Evolutionary conservation across 2,113 vertebrate species (phyloP), one percentile per base, ranked within the genome.

Genomic region (Thamnophis sirtalis): DNA sequence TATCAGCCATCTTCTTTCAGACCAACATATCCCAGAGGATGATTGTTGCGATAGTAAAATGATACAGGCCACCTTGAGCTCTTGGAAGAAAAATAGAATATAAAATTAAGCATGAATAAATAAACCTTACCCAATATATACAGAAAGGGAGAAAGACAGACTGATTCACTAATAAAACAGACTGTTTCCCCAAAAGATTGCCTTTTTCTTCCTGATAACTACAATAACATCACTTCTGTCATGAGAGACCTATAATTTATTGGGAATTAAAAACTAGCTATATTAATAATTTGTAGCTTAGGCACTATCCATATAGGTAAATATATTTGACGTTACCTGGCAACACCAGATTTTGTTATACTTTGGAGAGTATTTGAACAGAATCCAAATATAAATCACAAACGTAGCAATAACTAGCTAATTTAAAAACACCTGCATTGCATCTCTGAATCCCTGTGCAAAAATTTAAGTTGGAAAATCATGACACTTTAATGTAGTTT

Each of bases 401-500:
- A 86, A 38, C 0, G 0, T 43, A 93, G 80, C 5, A 91, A 51
- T 63, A 92, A 28, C 43, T 84, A 91, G 33, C 68, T 93, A 87
- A 89, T 50, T 49, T 55, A 93, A 94, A 0, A 91, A 92, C 85
- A 60, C 93, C 93, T 93, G 94, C 2, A 0, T 13, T 89, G 38
- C 22, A 13, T 90, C 95, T 89, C 87, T 94, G 0, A 0, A 56
- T 84, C 92, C 93, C 73, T 87, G 38, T 94, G 91, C 91, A 88
- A 0, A 43, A 93, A 93, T 87, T 90, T 94, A 90, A 95, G 73
- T 73, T 88, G 24, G 90, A 93, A 95, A 96, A 94, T 90, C 92
- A 58, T 1, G 91, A 94, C 95, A 95, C 92, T 96, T 95, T 95
- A 96, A 95, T 96, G 92, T 93, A 91, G 55, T 95, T 96, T 96